Conservation (phyloP, 2,888 invertebrate species). For the Pteria penguin region DNA sequence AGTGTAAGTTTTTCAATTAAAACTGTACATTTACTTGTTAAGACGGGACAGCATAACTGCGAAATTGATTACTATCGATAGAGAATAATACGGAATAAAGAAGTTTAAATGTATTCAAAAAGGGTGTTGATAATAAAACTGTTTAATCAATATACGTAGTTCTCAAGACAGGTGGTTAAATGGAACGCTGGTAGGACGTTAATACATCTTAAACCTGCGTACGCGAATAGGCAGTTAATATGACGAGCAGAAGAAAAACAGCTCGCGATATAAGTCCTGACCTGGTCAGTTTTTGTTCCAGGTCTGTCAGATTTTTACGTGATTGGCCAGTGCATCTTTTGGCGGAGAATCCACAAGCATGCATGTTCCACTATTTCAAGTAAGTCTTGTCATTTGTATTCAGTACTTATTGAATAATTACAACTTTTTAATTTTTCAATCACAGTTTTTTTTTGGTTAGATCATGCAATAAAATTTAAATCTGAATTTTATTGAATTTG, state of each 20-base stretch:
- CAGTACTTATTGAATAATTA: too few relatives aligned
- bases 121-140: background rate
- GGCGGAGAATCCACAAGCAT: constrained; percentile 63
- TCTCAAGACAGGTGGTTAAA: too few relatives aligned
- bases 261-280: background rate
- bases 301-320: constrained; percentile 71
- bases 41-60: background rate
- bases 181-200: too few relatives aligned
- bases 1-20: background rate
- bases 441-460: too few relatives aligned
- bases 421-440: too few relatives aligned
- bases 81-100: background rate
- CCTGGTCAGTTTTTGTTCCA: constrained; percentile 56
- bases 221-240: too few relatives aligned
- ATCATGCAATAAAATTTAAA: too few relatives aligned
- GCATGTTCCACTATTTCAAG: constrained; percentile 77
- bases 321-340: constrained; percentile 74
- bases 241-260: too few relatives aligned
- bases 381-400: too few relatives aligned
- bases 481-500: too few relatives aligned
- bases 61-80: background rate
- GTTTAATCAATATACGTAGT: background rate
- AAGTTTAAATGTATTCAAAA: background rate
- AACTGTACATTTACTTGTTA: background rate
- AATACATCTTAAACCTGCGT: too few relatives aligned